Conservation (phyloP, 23 tunicate genomes). For the Ascidia mentula region DNA sequence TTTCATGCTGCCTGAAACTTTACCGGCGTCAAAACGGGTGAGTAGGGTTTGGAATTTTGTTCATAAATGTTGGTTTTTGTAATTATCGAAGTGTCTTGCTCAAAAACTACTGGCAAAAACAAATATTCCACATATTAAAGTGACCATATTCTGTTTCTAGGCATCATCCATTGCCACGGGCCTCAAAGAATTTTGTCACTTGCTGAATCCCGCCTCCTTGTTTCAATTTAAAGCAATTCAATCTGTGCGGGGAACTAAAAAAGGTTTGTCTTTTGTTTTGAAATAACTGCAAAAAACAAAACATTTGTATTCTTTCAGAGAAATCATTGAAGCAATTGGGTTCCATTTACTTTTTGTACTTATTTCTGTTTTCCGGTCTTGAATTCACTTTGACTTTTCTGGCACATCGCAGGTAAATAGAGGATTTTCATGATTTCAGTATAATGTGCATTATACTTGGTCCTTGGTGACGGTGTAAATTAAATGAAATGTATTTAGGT, state of each 20-base stretch:
- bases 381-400: slow-evolving; percentile 92
- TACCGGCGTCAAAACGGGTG: slow-evolving; percentile 65
- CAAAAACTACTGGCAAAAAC: background rate
- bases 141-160: slow-evolving; percentile 34
- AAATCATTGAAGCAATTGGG: slow-evolving; percentile 51
- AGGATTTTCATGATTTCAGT: background rate
- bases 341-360: slow-evolving; percentile 71
- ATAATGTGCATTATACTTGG: background rate
- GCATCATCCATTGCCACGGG: slow-evolving; percentile 60
- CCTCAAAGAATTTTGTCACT: slow-evolving; percentile 40
- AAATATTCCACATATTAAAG: background rate
- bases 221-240: slow-evolving; percentile 76
- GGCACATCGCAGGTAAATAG: slow-evolving; percentile 72
- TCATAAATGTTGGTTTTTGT: background rate
- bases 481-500: slow-evolving; percentile 29
- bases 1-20: slow-evolving; percentile 55
- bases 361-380: slow-evolving; percentile 89
- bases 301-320: slow-evolving; percentile 16
- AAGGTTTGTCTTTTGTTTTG: slow-evolving; percentile 9
- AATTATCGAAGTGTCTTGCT: background rate
- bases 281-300: background rate
- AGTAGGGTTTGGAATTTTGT: slow-evolving; percentile 32
- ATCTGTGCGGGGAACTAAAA: slow-evolving; percentile 38
- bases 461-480: background rate
- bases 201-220: slow-evolving; percentile 79